phyloP scores from a whole-genome alignment of 2,888 invertebrate species.

The Thera obeliscata region DNA sequence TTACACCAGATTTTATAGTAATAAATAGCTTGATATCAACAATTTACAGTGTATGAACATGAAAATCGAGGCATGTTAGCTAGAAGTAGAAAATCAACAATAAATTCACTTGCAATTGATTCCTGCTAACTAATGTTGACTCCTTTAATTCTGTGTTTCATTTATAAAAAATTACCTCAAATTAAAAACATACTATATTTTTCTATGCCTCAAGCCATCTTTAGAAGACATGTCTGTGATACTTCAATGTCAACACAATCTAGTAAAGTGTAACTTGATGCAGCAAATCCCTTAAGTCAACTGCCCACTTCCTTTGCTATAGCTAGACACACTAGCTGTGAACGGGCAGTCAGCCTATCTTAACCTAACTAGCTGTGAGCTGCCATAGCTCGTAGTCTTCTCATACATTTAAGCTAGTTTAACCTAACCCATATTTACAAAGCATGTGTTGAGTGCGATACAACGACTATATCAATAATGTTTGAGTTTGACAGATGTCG shows the following conservation, averaged over 20 bases:
- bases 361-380: conserved; percentile 44
- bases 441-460: conserved; percentile 31
- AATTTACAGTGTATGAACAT: too few species aligned
- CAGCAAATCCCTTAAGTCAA: conserved; percentile 4
- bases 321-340: background rate
- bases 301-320: conserved; percentile 9
- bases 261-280: conserved; percentile 10
- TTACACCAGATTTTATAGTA: too few species aligned
- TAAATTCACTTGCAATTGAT: background rate
- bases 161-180: background rate
- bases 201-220: background rate
- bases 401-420: conserved; percentile 46
- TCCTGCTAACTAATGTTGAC: background rate
- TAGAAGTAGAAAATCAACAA: background rate
- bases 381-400: conserved; percentile 44
- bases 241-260: background rate
- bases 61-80: too few species aligned
- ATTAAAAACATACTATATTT: background rate
- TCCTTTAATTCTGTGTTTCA: too few species aligned
- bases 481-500: conserved; percentile 25
- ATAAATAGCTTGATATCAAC: too few species aligned
- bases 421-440: conserved; percentile 44
- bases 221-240: background rate
- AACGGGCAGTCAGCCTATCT: conserved; percentile 16
- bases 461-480: conserved; percentile 23